Base-by-base conservation (phyloP, 2,888 invertebrate species). In the Polietes domitor region DNA sequence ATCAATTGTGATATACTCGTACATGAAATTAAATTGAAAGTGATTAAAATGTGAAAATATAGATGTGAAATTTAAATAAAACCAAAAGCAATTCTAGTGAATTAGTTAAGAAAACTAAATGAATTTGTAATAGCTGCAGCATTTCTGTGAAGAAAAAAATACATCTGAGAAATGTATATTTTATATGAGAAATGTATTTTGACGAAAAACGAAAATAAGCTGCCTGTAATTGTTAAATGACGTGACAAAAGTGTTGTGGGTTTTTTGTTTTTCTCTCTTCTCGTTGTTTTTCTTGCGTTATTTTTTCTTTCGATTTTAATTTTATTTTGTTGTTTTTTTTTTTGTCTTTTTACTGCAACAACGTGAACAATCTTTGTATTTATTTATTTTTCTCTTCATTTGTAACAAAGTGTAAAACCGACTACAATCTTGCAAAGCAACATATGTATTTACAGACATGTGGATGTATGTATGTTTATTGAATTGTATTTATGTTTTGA, bases 351-450 rank as follows among this genome's bases (percentile, higher is more conserved):
- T 19, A 58, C 26, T 65, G 19, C 21, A 12, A 41, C 41, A 41
- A 41, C 41, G 41, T 41, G 10, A 12, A 41, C n/a, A 41, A 41
- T 41, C 41, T 10, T 12, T 41, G 41, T 10, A 41, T 41, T 41
- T 12, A 12, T 10, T 43, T n/a, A 28, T 17, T 72, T 61, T 70
- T 26, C 58, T 50, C 32, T 41, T 41, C 41, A 12, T 41, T 41
- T 41, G 6, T 41, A 41, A 41, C 47, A 47, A 47, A 47, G 47
- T 47, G 47, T 47, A n/a, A 70, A 41, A 58, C 32, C n/a, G 28
- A 75, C 75, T 75, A 71, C 80, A 53, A 41, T 53, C n/a, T 15
- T 47, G 47, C n/a, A 26, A n/a, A n/a, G 32, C 32, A 5, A 32
- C 7, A 15, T 75, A 41, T 12, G 15, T 72, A 43, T 12, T 2